These are phyloP conservation scores for Azorinus chamasolen DNA, from an alignment of 2,888 invertebrate genomes.

Conservation along the genomic window DNA sequence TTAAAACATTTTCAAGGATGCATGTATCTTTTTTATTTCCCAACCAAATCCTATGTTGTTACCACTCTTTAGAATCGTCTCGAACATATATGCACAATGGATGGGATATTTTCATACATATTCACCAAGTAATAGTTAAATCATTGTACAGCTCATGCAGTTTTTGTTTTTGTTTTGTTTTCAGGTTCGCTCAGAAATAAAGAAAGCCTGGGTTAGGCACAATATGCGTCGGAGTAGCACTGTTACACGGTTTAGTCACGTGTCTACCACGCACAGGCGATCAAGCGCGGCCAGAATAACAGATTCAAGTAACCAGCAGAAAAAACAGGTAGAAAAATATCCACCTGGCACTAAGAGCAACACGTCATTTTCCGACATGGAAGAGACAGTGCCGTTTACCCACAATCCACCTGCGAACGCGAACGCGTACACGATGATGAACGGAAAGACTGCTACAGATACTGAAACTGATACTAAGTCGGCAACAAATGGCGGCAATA, in stretches of 20 bases:
- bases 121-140: no score
- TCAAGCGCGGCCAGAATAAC: constrained; percentile 19
- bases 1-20: no score
- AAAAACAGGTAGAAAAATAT: constrained; percentile 13
- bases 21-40: no score
- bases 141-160: no score
- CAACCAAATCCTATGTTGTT: no score
- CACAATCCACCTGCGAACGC: constrained; percentile 36
- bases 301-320: constrained; percentile 9
- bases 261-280: background rate
- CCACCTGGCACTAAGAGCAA: constrained; percentile 19
- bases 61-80: no score
- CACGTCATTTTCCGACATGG: constrained; percentile 35
- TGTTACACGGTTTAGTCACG: constrained; percentile 24
- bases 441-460: constrained; percentile 2
- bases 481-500: constrained; percentile 17
- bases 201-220: constrained; percentile 30
- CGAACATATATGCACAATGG: no score
- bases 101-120: no score
- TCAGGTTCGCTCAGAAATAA: constrained; percentile 53
- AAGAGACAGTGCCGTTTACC: constrained; percentile 47
- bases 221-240: constrained; percentile 35
- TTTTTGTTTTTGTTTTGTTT: constrained; percentile 2
- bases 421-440: constrained; percentile 21
- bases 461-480: constrained; percentile 3